A percentile compares a stretch with the other conserved stretches of the same genome.
Conservation (phyloP, 2,113 vertebrate species). For the Patagioenas fasciata region DNA sequence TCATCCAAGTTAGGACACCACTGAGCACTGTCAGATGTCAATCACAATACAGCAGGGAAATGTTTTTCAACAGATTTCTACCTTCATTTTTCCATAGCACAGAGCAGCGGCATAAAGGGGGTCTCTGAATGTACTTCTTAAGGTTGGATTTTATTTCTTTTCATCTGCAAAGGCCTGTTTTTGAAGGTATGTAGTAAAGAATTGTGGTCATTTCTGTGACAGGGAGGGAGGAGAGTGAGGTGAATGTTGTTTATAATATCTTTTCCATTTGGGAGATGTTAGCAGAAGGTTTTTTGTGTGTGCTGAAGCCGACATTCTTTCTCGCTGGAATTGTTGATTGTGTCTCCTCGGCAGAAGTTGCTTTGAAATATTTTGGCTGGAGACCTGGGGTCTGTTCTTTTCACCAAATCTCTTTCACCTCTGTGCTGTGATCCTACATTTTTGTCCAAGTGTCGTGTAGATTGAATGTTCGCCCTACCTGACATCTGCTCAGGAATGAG, state of each 20-base stretch:
- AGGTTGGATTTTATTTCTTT: slow-evolving; percentile 67
- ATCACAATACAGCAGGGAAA: slow-evolving; percentile 79
- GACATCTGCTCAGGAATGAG: slow-evolving; percentile 65
- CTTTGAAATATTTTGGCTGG: slow-evolving; percentile 65
- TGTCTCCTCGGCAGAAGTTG: slow-evolving; percentile 34
- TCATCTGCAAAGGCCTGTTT: slow-evolving; percentile 53
- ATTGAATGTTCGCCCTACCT: slow-evolving; percentile 49
- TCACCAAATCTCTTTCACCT: slow-evolving; percentile 59
- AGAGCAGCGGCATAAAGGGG: slow-evolving; percentile 73
- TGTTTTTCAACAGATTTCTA: slow-evolving; percentile 82
- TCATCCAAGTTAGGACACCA: slow-evolving; percentile 81
- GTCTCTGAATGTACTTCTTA: slow-evolving; percentile 65
- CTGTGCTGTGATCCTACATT: slow-evolving; percentile 59
- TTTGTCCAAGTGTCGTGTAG: slow-evolving; percentile 53
- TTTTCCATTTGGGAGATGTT: slow-evolving; percentile 59
- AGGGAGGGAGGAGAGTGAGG: slow-evolving; percentile 56
- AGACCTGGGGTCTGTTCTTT: slow-evolving; percentile 37
- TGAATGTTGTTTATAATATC: slow-evolving; percentile 64
- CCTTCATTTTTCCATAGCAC: slow-evolving; percentile 75
- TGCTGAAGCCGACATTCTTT: slow-evolving; percentile 19
- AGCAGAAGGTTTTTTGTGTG: slow-evolving; percentile 48
- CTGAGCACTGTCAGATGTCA: slow-evolving; percentile 81
- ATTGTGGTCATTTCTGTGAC: slow-evolving; percentile 65
- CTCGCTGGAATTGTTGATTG: slow-evolving; percentile 23
- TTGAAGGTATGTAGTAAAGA: slow-evolving; percentile 64